Evolutionary conservation across 2,113 vertebrate genomes (phyloP), one percentile per base, ranked within the genome.

Genomic region (Pteruthius melanotis): DNA sequence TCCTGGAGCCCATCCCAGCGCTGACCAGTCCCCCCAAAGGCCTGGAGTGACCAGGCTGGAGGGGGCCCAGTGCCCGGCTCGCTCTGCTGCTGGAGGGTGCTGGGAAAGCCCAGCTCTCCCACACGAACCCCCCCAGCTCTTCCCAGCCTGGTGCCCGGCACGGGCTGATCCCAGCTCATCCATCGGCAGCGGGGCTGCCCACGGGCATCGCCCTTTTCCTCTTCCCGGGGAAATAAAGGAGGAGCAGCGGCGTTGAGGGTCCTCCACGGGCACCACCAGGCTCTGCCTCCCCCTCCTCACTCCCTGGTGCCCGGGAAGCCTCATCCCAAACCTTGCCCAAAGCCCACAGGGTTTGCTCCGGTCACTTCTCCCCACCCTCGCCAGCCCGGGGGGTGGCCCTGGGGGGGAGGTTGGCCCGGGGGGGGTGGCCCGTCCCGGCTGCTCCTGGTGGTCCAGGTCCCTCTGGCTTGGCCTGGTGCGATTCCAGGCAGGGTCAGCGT

Each of bases 261-360:
- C 75, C 63, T 10, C 22, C 53, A 1, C 2, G 2, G 40, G n/a
- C 57, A 23, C 31, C 17, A n/a, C n/a, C n/a, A n/a, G n/a, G n/a
- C n/a, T 30, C 54, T 39, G 31, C 54, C 31, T 53, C 60, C 45
- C 22, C 52, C 81, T 64, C 68, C 69, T 52, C 56, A 7, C 56
- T 4, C 5, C 7, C 20, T 7, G 26, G 1, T 0, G 0, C 57
- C 44, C 1, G 2, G 40, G 52, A 39, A 66, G 26, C 26, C 42
- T 33, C 65, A 8, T 4, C 59, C 17, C 53, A 8, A 86, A 37
- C 30, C 27, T 39, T 19, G 45, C 52, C 45, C 53, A 14, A 18
- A 63, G 4, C 66, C 40, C 7, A 0, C 11, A 24, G 4, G 40
- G 11, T 66, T 56, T 22, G 7, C 3, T 28, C 6, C 65, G 6